Evolutionary conservation across 1,140 invertebrate species (phyloP), one percentile per base, ranked within the genome.

Genomic region (Phthorimaea operculella): DNA sequence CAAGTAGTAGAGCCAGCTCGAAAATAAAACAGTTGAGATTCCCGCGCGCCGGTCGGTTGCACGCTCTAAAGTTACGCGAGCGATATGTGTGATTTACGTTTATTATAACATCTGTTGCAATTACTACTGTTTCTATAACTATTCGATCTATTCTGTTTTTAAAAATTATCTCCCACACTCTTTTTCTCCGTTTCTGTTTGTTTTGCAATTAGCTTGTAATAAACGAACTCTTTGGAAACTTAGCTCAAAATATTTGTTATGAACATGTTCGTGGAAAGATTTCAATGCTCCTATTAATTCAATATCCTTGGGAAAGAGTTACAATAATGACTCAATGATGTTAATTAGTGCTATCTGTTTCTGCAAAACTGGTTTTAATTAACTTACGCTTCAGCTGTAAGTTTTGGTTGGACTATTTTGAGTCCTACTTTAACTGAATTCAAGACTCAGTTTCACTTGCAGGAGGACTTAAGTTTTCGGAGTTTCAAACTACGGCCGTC

Each of bases 11-110:
- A 68, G 72, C 71, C 68, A 76, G 68, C 61, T 71, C 77, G 77
- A 82, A 84, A 81, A 83, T 84, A 81, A 83, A 79, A 79, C 81
- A 82, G 81, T 84, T 66, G 73, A 74, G 70, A 69, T 71, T 77
- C 72, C 76, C 68, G 74, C 64, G 66, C 63, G 66, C 67, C 21
- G 21, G 21, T 62, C 67, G 68, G 63, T 66, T 11, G 33, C 44
- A 47, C 44, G 44, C 14, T 11, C 44, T 15, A 9, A 15, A 47
- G 60, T 71, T 73, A 76, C 71, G 64, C 57, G 61, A 55, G 57
- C 57, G 66, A 76, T 75, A 71, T 71, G 70, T 64, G 65, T 63
- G 67, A 73, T 74, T 76, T 75, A 61, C 58, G 51, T 51, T 53
- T 33, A 57, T 59, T 47, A 47, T 47, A 39, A 39, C 44, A 47